These are phyloP conservation scores for Manis pentadactyla DNA, from an alignment of 2,797 vertebrate genomes.

Conservation along the genomic window DNA sequence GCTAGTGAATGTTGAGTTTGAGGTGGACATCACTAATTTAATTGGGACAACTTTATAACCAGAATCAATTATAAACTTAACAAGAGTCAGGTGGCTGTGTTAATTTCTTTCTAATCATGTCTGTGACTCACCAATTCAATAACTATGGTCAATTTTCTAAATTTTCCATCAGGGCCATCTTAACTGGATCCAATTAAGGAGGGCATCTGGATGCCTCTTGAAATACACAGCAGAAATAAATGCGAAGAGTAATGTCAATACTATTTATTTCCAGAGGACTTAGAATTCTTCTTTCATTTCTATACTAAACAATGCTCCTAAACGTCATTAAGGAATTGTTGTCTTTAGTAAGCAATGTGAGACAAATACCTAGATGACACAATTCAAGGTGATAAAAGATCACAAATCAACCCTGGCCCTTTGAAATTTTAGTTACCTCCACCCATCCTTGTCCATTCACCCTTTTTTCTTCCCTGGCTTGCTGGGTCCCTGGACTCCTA, in stretches of 20 bases:
- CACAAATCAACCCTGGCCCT: not conserved
- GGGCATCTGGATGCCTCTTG: constrained; percentile 49
- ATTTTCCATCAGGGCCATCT: constrained; percentile 70
- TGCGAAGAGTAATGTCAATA: not conserved
- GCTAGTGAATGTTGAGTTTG: constrained; percentile 48
- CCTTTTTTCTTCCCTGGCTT: not conserved
- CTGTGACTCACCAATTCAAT: constrained; percentile 69
- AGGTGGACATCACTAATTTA: constrained; percentile 52
- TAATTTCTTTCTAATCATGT: constrained; percentile 66
- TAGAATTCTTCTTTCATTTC: constrained; percentile 40
- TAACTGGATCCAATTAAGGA: constrained; percentile 64
- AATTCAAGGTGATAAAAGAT: not conserved
- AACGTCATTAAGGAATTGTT: not conserved
- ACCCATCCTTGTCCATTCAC: not conserved
- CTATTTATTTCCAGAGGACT: constrained; percentile 1
- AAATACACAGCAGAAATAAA: constrained; percentile 33
- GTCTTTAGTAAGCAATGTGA: not conserved
- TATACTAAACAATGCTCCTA: not conserved
- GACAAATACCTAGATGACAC: not conserved
- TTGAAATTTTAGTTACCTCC: not conserved
- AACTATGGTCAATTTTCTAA: constrained; percentile 74
- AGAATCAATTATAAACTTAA: constrained; percentile 65
- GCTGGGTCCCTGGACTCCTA: not conserved
- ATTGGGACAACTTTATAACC: constrained; percentile 53
- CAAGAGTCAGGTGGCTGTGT: constrained; percentile 68